Conservation (phyloP, 2,113 vertebrate genomes). For the Caranx melampygus region DNA sequence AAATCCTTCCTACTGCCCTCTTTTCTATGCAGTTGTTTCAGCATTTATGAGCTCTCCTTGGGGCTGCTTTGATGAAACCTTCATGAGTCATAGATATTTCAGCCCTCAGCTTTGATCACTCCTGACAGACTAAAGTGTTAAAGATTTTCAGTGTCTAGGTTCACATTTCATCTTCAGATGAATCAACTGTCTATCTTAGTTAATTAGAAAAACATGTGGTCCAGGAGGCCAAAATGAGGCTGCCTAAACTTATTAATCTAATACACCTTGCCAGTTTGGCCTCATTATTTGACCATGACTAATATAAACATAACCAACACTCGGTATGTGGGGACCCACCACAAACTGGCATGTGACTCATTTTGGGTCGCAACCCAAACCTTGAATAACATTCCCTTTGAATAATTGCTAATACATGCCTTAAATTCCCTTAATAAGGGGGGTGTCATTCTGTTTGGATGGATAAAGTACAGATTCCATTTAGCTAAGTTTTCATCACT, state of each 20-base stretch:
- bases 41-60: constrained; percentile 19
- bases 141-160: not conserved
- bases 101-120: not conserved
- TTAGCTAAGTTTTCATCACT: constrained; percentile 9
- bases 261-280: not conserved
- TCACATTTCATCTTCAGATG: not conserved
- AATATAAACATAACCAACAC: constrained; percentile 27
- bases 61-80: constrained; percentile 10
- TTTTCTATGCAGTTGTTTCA: not conserved
- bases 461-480: constrained; percentile 15
- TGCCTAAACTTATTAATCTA: not conserved
- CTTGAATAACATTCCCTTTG: not conserved
- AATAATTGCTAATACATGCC: not conserved
- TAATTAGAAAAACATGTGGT: not conserved
- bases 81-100: not conserved
- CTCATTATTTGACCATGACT: constrained; percentile 36
- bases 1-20: not conserved
- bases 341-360: constrained; percentile 30
- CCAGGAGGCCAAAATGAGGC: not conserved
- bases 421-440: not conserved
- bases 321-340: constrained; percentile 28
- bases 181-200: constrained; percentile 13
- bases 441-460: constrained; percentile 1
- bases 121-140: not conserved
- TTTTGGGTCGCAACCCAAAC: constrained; percentile 17